Conservation (phyloP, 2,888 invertebrate genomes). For the Lochmaea crataegi region DNA sequence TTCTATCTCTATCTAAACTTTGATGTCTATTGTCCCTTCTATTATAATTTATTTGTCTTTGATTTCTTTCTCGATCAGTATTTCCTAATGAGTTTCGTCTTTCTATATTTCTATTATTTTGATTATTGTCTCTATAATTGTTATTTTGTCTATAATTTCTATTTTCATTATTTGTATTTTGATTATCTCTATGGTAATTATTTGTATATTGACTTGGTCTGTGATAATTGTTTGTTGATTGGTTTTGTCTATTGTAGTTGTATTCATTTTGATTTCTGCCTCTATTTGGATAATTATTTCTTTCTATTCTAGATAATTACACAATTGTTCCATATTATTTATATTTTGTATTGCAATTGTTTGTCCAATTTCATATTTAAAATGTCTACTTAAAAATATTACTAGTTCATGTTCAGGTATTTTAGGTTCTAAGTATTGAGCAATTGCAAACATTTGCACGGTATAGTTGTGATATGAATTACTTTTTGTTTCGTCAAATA, state of each 20-base stretch:
- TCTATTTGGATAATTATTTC: background rate
- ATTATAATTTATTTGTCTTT: too few relatives aligned
- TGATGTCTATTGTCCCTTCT: too few relatives aligned
- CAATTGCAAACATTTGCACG: background rate
- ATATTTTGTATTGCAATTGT: background rate
- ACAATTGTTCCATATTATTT: background rate
- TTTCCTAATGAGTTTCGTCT: too few relatives aligned
- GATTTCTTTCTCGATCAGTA: too few relatives aligned
- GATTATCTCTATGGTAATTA: background rate
- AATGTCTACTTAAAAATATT: background rate
- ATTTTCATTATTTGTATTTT: background rate
- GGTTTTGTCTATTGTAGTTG: background rate
- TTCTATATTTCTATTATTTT: conserved; percentile 2
- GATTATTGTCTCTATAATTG: background rate
- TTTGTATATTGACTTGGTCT: background rate
- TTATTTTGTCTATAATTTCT: background rate
- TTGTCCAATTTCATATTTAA: background rate
- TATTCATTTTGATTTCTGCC: background rate
- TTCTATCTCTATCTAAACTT: too few relatives aligned
- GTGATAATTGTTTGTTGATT: background rate
- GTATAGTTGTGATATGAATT: background rate
- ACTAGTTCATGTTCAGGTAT: background rate
- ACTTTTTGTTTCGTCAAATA: background rate
- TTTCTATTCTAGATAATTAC: background rate
- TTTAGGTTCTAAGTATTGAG: background rate